Evolutionary conservation across 2,113 vertebrate species (phyloP).

Genomic region (Australoheros scitulus): DNA sequence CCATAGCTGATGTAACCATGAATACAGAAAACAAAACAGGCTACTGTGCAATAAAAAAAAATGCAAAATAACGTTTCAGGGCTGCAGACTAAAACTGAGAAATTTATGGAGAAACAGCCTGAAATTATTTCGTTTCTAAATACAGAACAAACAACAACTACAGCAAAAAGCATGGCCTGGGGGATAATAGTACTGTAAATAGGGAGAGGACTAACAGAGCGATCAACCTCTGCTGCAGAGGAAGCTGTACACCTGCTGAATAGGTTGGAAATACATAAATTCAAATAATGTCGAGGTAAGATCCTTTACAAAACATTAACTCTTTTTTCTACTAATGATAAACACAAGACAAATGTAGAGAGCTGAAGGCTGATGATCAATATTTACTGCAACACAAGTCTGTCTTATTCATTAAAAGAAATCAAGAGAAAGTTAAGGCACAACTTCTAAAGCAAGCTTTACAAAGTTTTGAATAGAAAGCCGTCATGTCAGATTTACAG

Average conservation of each 20-base stretch:
- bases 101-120: constrained; percentile 17
- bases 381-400: neutral
- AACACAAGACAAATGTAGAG: neutral
- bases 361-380: neutral
- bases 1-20: constrained; percentile 16
- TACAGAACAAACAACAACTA: neutral
- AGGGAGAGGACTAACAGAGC: neutral
- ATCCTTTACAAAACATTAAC: neutral
- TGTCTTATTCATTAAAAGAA: neutral
- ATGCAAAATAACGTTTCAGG: neutral
- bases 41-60: constrained; percentile 5
- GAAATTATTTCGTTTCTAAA: constrained; percentile 37
- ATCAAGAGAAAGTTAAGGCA: neutral
- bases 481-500: constrained; percentile 16
- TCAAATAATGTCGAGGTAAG: neutral
- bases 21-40: neutral
- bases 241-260: neutral
- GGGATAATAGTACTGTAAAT: constrained; percentile 16
- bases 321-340: neutral
- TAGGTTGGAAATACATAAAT: neutral
- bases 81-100: constrained; percentile 14
- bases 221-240: constrained; percentile 17
- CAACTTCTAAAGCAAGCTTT: neutral
- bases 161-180: neutral
- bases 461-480: neutral